Evolutionary conservation across 1,140 invertebrate species (phyloP).

Genomic region (Musca domestica): DNA sequence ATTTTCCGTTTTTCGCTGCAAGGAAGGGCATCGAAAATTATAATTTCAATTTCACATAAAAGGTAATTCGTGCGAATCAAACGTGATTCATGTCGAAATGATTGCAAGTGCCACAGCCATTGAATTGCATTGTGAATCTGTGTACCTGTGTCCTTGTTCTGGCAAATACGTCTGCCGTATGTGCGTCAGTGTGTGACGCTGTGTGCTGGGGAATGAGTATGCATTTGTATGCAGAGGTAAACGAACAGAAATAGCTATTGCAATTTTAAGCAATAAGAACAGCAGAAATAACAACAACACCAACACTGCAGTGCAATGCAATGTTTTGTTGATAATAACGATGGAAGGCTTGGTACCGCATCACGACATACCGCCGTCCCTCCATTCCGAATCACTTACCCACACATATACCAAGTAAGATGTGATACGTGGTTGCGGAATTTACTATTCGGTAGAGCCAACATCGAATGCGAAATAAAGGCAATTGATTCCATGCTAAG

Average conservation of each 20-base stretch:
- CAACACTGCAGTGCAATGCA: background rate
- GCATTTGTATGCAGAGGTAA: conserved; percentile 8
- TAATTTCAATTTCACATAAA: conserved; percentile 53
- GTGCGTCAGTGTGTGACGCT: background rate
- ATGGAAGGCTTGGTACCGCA: background rate
- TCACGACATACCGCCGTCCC: no score
- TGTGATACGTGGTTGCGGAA: conserved; percentile 14
- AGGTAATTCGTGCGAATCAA: conserved; percentile 53
- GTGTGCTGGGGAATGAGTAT: background rate
- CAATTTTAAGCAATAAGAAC: conserved; percentile 14
- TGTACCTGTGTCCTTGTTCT: conserved; percentile 9
- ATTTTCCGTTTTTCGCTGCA: background rate
- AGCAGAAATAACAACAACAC: no score
- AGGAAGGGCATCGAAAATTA: conserved; percentile 47
- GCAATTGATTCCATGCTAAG: no score
- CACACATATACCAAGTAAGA: conserved; percentile 37
- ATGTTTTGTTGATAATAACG: conserved; percentile 9
- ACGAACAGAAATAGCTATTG: conserved; percentile 9
- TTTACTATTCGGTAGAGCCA: background rate
- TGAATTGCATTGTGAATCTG: conserved; percentile 10
- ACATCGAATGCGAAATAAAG: no score
- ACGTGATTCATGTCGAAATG: conserved; percentile 50
- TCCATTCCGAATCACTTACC: conserved; percentile 30
- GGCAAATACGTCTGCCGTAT: conserved; percentile 20
- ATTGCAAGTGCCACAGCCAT: conserved; percentile 42